phyloP scores from a whole-genome alignment of 2,113 vertebrate genomes.

The Rattus rattus region DNA sequence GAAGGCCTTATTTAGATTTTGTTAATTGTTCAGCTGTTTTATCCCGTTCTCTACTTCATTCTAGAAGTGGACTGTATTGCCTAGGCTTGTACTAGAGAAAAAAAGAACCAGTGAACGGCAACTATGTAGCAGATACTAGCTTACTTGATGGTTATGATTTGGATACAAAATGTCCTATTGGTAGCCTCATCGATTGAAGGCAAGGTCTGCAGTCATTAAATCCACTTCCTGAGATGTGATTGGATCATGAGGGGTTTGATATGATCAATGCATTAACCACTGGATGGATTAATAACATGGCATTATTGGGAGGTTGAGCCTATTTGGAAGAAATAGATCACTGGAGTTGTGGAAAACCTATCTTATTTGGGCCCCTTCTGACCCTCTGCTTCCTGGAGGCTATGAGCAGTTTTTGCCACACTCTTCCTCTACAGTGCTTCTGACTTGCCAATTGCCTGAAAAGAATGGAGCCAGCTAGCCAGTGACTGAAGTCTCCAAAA shows the following conservation, averaged over 20 bases:
- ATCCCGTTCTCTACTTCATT: not conserved
- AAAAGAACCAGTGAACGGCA: not conserved
- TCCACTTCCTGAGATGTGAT: not conserved
- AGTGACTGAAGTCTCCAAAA: not conserved
- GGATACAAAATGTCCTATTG: not conserved
- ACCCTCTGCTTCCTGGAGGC: not conserved
- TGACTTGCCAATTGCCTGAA: not conserved
- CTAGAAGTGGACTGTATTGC: not conserved
- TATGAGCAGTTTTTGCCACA: not conserved
- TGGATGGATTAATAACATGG: not conserved
- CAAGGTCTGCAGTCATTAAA: not conserved
- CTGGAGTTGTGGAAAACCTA: not conserved
- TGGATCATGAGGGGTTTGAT: not conserved
- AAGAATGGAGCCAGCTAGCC: not conserved
- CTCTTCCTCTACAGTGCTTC: not conserved
- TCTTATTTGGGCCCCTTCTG: not conserved
- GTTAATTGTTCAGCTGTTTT: constrained; percentile 55
- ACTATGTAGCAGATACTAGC: not conserved
- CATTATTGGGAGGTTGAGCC: not conserved
- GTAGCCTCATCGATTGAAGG: no score
- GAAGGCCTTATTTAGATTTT: constrained; percentile 66
- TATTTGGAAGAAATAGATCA: not conserved
- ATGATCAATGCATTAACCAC: not conserved
- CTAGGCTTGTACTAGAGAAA: constrained; percentile 35
- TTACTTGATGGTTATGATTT: not conserved